Percentiles rank a stretch among this genome's conserved stretches.
Evolutionary conservation across 2,797 vertebrate genomes (phyloP).

Genomic region (Microctenopoma lineatum): DNA sequence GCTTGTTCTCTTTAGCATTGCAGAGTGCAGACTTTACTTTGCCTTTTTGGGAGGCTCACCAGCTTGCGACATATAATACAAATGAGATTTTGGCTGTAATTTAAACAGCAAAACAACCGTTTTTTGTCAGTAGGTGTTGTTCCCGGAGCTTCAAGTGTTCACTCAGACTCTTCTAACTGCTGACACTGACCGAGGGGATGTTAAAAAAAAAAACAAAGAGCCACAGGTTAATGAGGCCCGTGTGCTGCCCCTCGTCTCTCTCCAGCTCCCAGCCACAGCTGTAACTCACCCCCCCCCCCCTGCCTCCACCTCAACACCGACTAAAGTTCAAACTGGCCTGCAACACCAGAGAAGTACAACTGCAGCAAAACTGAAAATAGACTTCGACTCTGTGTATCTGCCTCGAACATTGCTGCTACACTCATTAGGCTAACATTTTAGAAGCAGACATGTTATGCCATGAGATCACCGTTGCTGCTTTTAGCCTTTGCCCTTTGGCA

Average conservation of each 20-base stretch:
- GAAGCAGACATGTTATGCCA: not conserved
- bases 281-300: slow-evolving; percentile 14
- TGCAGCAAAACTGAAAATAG: not conserved
- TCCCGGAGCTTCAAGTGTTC: slow-evolving; percentile 32
- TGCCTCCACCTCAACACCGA: slow-evolving; percentile 3
- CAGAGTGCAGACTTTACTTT: slow-evolving; percentile 37
- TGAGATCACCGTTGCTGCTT: slow-evolving; percentile 12
- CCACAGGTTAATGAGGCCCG: slow-evolving; percentile 63
- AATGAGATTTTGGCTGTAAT: slow-evolving; percentile 58
- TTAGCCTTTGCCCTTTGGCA: slow-evolving; percentile 25
- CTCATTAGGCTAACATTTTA: slow-evolving; percentile 17
- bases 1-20: slow-evolving; percentile 53
- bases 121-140: slow-evolving; percentile 25
- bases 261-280: slow-evolving; percentile 25
- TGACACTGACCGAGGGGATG: slow-evolving; percentile 40
- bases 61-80: slow-evolving; percentile 53
- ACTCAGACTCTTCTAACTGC: slow-evolving; percentile 34
- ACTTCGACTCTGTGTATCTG: slow-evolving; percentile 11
- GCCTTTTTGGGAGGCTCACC: slow-evolving; percentile 42
- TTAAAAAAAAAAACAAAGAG: not conserved
- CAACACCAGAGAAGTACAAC: not conserved
- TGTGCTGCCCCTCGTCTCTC: slow-evolving; percentile 30
- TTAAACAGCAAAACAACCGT: slow-evolving; percentile 44
- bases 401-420: slow-evolving; percentile 3
- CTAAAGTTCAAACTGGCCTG: slow-evolving; percentile 32